Percentiles rank a stretch among this genome's conserved stretches.
Evolutionary conservation across 2,888 invertebrate species (phyloP).

Genomic region (Orchesella flavescens): DNA sequence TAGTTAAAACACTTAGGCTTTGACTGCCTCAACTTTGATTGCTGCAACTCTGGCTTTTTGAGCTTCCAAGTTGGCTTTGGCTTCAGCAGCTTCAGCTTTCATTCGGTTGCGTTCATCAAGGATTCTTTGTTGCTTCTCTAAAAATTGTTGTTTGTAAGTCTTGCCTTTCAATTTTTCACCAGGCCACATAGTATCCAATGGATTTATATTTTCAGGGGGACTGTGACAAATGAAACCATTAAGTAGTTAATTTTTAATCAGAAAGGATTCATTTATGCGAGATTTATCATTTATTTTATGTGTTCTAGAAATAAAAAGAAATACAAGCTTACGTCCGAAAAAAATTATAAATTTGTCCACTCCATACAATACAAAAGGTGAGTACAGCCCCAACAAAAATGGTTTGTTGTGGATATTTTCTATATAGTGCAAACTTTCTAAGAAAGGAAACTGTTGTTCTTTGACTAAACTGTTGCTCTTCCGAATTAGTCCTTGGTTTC

Average conservation of each 20-base stretch:
- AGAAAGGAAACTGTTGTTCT: not conserved
- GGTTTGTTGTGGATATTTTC: constrained; percentile 46
- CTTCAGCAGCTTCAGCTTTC: not conserved
- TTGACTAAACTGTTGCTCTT: not conserved
- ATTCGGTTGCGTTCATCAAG: not conserved
- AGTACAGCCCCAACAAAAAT: constrained; percentile 73
- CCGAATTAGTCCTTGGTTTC: not conserved
- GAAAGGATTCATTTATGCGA: no score
- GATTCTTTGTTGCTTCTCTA: constrained; percentile 30
- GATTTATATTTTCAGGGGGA: constrained; percentile 25
- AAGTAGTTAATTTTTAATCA: no score
- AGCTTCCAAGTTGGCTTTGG: not conserved
- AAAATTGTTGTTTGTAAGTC: constrained; percentile 43
- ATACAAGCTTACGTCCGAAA: constrained; percentile 19
- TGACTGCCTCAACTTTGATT: no score
- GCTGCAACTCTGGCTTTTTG: not conserved
- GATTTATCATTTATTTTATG: no score
- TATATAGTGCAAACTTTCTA: constrained; percentile 37
- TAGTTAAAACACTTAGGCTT: no score
- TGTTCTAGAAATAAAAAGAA: no score
- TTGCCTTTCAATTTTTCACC: constrained; percentile 58
- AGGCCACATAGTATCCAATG: constrained; percentile 55
- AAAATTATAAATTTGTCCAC: constrained; percentile 82
- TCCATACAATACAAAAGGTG: constrained; percentile 80
- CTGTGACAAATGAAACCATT: not conserved